Conservation (phyloP, 2,113 vertebrate species). For the Phaethornis superciliosus region DNA sequence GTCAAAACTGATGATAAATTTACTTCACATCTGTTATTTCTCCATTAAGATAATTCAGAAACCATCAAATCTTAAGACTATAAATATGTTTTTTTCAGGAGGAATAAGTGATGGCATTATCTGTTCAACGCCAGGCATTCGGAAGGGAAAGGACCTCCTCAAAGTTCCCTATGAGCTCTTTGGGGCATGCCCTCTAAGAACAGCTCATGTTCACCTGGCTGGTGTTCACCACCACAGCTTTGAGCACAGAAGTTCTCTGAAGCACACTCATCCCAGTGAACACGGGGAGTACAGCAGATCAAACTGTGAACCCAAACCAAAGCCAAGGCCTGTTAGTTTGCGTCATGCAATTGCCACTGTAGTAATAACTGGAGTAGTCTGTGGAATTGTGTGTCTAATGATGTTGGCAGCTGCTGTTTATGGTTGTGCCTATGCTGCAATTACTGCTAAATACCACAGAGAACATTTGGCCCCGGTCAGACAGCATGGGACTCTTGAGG, state of each 20-base stretch:
- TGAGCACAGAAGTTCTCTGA: slow-evolving; percentile 66
- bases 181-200: slow-evolving; percentile 81
- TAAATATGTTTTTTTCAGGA: slow-evolving; percentile 68
- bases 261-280: slow-evolving; percentile 29
- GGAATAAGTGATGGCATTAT: slow-evolving; percentile 85
- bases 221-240: slow-evolving; percentile 75
- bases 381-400: slow-evolving; percentile 93
- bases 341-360: slow-evolving; percentile 93
- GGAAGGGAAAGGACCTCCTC: slow-evolving; percentile 87
- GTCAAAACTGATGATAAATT: not conserved
- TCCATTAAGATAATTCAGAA: not conserved
- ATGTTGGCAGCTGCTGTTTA: slow-evolving; percentile 94
- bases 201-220: slow-evolving; percentile 76
- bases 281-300: not conserved
- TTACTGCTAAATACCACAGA: slow-evolving; percentile 87
- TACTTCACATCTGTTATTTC: not conserved
- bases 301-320: slow-evolving; percentile 85
- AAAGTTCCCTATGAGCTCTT: slow-evolving; percentile 92
- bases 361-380: slow-evolving; percentile 91
- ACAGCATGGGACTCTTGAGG: slow-evolving; percentile 56
- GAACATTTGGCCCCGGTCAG: slow-evolving; percentile 64
- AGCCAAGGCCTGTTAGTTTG: slow-evolving; percentile 81
- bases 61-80: not conserved
- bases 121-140: slow-evolving; percentile 84
- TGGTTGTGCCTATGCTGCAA: slow-evolving; percentile 91